These are phyloP conservation scores for Helleia helle DNA, from an alignment of 2,888 invertebrate species.

Conservation along the genomic window DNA sequence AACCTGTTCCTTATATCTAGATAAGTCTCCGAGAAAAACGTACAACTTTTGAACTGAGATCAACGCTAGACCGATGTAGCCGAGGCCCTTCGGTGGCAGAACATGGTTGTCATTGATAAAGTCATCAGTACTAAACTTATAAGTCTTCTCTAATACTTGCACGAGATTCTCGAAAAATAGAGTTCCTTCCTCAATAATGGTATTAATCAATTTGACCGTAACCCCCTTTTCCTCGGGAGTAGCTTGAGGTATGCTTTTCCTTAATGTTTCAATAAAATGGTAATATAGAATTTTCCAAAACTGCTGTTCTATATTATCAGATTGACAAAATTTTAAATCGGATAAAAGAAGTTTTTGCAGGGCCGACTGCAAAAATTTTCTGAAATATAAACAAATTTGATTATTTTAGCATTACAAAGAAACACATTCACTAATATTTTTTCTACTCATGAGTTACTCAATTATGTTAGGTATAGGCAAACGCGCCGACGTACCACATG, in stretches of 20 bases:
- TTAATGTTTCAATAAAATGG: constrained; percentile 87
- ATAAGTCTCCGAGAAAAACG: constrained; percentile 93
- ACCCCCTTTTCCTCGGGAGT: constrained; percentile 76
- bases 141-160: constrained; percentile 81
- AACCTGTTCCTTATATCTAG: constrained; percentile 90
- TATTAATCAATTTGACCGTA: constrained; percentile 77
- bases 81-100: constrained; percentile 76
- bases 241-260: constrained; percentile 78
- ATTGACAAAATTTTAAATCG: constrained; percentile 90
- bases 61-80: constrained; percentile 82
- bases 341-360: constrained; percentile 79
- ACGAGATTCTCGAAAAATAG: constrained; percentile 85
- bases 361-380: constrained; percentile 78
- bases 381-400: too few relatives aligned
- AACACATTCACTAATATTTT: too few relatives aligned
- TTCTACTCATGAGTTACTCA: too few relatives aligned
- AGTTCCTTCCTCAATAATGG: constrained; percentile 86
- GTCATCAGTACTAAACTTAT: constrained; percentile 80
- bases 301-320: constrained; percentile 90
- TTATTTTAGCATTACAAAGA: too few relatives aligned
- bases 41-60: constrained; percentile 91
- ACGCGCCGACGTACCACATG: too few relatives aligned
- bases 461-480: too few relatives aligned
- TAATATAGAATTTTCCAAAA: constrained; percentile 95
- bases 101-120: constrained; percentile 74